phyloP scores from a whole-genome alignment of 2,888 invertebrate species.

The Eupsilia transversa region DNA sequence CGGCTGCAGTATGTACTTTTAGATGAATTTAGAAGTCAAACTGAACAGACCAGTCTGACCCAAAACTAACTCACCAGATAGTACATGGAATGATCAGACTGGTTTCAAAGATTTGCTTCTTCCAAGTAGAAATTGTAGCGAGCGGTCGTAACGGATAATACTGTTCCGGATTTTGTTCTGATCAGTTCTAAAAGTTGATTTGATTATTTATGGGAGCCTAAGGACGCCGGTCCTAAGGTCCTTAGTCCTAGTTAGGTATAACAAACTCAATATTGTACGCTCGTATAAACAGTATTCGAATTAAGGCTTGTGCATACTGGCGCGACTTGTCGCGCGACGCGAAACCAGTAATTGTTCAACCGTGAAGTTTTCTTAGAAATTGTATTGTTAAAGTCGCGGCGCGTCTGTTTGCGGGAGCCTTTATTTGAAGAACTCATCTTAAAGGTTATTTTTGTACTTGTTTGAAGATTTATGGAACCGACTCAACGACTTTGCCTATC shows the following conservation, averaged over 20 bases:
- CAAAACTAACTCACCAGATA: background rate
- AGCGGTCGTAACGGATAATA: background rate
- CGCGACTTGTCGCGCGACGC: no score
- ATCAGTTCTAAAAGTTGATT: background rate
- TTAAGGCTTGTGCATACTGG: no score
- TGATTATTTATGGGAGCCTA: background rate
- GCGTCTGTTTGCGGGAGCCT: no score
- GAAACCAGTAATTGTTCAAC: no score
- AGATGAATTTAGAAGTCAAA: background rate
- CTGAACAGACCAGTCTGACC: background rate
- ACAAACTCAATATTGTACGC: background rate
- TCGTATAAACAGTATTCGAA: background rate
- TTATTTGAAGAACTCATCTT: no score
- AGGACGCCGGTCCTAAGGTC: no score
- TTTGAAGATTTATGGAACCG: conserved; percentile 79
- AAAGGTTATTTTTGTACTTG: background rate
- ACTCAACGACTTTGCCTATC: conserved; percentile 74
- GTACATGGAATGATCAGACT: background rate
- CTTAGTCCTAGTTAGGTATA: no score
- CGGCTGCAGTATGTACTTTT: conserved; percentile 75
- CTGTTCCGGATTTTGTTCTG: background rate
- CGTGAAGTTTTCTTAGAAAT: no score
- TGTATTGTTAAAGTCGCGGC: no score
- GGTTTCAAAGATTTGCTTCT: background rate
- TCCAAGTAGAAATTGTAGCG: background rate